Percentiles rank a stretch among this genome's conserved stretches.
Conservation (phyloP, 2,113 vertebrate genomes). For the Phrynosoma blainvillii region DNA sequence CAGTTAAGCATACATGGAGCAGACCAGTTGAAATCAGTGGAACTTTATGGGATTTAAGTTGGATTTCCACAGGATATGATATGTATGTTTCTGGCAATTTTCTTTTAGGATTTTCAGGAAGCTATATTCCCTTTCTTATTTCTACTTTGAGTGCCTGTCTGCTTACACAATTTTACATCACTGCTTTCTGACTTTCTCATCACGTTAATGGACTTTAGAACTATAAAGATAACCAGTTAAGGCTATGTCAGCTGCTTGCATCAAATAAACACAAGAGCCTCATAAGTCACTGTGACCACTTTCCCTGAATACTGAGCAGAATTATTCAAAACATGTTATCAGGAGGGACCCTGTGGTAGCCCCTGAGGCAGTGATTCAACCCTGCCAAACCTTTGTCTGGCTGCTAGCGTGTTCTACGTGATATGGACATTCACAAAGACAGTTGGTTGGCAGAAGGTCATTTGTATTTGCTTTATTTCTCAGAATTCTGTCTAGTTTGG, state of each 20-base stretch:
- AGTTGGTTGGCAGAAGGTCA: background rate
- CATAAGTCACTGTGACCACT: background rate
- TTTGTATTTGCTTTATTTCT: constrained; percentile 10
- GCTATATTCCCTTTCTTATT: background rate
- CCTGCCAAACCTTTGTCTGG: background rate
- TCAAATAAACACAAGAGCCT: background rate
- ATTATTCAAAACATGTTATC: constrained; percentile 18
- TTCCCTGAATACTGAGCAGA: background rate
- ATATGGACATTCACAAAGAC: background rate
- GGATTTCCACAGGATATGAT: background rate
- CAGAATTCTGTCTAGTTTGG: background rate
- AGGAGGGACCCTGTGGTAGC: background rate
- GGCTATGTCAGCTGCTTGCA: background rate
- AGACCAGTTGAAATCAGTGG: background rate
- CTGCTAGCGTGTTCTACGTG: background rate
- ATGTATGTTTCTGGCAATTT: background rate
- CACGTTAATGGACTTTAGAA: background rate
- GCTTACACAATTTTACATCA: background rate
- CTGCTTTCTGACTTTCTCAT: background rate
- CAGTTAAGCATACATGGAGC: background rate
- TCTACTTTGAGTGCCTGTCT: background rate
- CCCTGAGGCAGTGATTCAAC: background rate
- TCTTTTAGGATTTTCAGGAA: background rate
- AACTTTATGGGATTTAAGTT: background rate
- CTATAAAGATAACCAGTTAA: background rate